A percentile compares a stretch with the other conserved stretches of the same genome.
phyloP scores from a whole-genome alignment of 2,113 vertebrate genomes.

The Candoia aspera region DNA sequence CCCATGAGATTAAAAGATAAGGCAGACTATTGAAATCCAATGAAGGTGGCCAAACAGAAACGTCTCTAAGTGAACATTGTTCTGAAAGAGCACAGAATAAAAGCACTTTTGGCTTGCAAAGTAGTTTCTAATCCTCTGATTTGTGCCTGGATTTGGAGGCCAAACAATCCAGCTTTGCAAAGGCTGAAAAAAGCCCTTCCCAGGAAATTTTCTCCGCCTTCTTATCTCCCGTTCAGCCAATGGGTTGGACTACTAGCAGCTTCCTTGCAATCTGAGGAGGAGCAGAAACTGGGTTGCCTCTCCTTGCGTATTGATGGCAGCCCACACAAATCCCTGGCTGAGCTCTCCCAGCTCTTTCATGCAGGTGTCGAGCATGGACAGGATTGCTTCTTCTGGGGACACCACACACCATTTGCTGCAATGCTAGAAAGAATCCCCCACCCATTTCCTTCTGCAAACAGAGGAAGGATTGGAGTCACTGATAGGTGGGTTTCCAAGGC shows the following conservation, averaged over 20 bases:
- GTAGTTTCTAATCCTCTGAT: background rate
- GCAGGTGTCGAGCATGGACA: background rate
- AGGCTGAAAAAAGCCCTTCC: background rate
- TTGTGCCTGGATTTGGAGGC: background rate
- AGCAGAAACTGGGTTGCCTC: background rate
- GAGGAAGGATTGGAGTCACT: background rate
- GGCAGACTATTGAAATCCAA: background rate
- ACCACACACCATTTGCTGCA: background rate
- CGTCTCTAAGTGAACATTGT: background rate
- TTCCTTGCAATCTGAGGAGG: background rate
- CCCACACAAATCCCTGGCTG: background rate
- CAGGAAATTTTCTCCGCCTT: background rate
- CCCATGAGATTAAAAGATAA: background rate
- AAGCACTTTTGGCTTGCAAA: background rate
- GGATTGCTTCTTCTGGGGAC: background rate
- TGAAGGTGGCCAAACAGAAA: background rate
- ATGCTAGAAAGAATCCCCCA: background rate
- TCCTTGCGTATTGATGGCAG: no score
- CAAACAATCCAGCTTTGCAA: background rate
- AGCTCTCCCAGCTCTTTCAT: no score
- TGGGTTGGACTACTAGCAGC: background rate
- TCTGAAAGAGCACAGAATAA: background rate
- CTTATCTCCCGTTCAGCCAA: background rate
- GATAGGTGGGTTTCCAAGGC: background rate
- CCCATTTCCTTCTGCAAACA: background rate